Percentiles rank a stretch among this genome's conserved stretches.
These are phyloP conservation scores for Sussaba pulchella DNA, from an alignment of 2,888 invertebrate genomes.

Conservation along the genomic window DNA sequence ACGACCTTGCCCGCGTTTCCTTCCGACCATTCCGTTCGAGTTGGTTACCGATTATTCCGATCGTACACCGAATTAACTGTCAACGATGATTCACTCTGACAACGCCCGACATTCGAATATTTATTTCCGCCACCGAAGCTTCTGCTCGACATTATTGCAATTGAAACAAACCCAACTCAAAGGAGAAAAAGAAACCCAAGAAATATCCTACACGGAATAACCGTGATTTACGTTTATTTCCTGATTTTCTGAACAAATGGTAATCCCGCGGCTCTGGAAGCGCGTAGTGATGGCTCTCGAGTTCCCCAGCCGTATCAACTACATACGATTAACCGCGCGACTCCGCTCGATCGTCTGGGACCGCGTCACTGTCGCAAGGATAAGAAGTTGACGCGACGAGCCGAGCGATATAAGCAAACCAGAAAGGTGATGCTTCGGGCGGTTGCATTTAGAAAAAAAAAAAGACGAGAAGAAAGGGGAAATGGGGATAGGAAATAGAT, in stretches of 20 bases:
- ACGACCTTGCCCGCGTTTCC: conserved; percentile 55
- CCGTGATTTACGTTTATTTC: no score
- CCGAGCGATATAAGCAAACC: conserved; percentile 18
- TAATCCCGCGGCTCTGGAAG: no score
- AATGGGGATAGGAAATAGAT: conserved; percentile 56
- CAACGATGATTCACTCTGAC: conserved; percentile 15
- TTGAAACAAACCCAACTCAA: no score
- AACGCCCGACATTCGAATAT: neutral
- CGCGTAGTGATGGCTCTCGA: neutral
- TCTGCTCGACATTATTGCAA: neutral
- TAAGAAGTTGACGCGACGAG: conserved; percentile 38
- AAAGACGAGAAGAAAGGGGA: conserved; percentile 59
- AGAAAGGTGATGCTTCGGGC: conserved; percentile 20
- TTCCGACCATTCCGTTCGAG: conserved; percentile 32
- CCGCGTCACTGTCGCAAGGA: conserved; percentile 3
- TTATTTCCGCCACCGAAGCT: neutral
- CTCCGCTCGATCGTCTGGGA: conserved; percentile 8
- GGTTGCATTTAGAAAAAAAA: conserved; percentile 41
- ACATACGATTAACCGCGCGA: neutral
- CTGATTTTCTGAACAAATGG: no score
- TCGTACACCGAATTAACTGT: conserved; percentile 28
- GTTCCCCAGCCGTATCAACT: neutral
- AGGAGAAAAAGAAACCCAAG: no score
- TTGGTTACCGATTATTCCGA: conserved; percentile 37
- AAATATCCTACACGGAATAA: no score